Conservation (phyloP, 2,113 vertebrate genomes). For the Halichoerus grypus region DNA sequence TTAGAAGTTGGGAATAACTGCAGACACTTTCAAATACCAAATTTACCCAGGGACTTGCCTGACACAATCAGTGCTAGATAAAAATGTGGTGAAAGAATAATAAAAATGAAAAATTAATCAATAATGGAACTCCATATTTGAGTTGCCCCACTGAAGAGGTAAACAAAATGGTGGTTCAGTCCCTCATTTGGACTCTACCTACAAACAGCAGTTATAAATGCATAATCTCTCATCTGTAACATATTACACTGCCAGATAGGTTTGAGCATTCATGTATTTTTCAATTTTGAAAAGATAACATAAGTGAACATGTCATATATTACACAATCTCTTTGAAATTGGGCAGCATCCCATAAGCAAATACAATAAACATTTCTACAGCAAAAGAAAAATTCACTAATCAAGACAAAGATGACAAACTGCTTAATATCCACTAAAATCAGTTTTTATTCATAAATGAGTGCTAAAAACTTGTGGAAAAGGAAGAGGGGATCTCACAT, state of each 20-base stretch:
- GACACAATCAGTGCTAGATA: not conserved
- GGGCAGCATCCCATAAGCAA: not conserved
- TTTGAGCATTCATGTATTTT: not conserved
- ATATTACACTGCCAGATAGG: not conserved
- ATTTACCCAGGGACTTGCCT: not conserved
- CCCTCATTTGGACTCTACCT: not conserved
- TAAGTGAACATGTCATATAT: not conserved
- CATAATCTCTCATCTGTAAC: not conserved
- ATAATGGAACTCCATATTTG: not conserved
- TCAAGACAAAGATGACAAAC: not conserved
- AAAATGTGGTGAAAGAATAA: not conserved
- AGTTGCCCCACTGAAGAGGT: not conserved
- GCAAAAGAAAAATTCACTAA: not conserved
- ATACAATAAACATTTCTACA: conserved; percentile 16
- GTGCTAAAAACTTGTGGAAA: not conserved
- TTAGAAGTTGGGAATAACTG: not conserved
- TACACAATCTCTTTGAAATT: not conserved
- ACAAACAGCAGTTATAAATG: not conserved
- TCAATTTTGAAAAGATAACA: conserved; percentile 33
- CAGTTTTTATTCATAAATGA: not conserved
- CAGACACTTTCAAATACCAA: conserved; percentile 6
- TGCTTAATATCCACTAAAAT: not conserved
- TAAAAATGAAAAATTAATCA: not conserved
- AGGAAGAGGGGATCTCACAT: not conserved
- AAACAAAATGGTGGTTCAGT: not conserved